Evolutionary conservation across 2,113 vertebrate species (phyloP), one percentile per base, ranked within the genome.

Genomic region (Eulacestoma nigropectus): DNA sequence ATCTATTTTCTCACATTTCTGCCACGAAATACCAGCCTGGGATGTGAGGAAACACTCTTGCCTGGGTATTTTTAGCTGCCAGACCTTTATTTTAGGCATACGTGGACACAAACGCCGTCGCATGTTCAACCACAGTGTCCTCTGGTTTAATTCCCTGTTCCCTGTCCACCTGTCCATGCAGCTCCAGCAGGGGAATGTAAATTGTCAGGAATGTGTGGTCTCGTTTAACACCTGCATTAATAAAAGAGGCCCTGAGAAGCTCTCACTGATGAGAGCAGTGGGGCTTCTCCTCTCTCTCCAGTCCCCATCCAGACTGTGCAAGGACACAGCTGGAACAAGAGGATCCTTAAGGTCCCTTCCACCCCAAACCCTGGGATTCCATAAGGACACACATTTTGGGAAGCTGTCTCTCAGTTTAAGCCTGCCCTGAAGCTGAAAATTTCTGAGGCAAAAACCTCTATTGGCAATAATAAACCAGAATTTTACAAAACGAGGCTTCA

Each of bases 151-250:
- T 90, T 87, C 82, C 33, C 67, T 87, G 78, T 87, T 95, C 76
- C 87, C 79, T 78, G 89, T 86, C 69, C 89, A 77, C 83, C 89
- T 83, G 81, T 81, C 90, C 85, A 6, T n/a, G 50, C 63, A 20
- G 75, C 57, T 83, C 39, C 6, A 46, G 87, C 44, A 50, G 68
- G 82, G 50, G 17, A 77, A 92, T 84, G 84, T 69, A 59, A 63
- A 80, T 93, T 81, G 88, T 65, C 94, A 87, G 83, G 29, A 16
- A 29, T 77, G 10, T 35, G 49, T 52, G 42, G 72, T 27, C 82
- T 79, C 55, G 20, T 89, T 96, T 92, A 89, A 93, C 84, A 74
- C 76, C 67, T 80, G 68, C 59, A 69, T 92, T 93, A 93, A 81
- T 56, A 39, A 47, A n/a, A 67, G 42, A 69, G 63, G 72, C 72